Base-by-base conservation (phyloP, 2,888 invertebrate species). In the Choreutis nemorana region DNA sequence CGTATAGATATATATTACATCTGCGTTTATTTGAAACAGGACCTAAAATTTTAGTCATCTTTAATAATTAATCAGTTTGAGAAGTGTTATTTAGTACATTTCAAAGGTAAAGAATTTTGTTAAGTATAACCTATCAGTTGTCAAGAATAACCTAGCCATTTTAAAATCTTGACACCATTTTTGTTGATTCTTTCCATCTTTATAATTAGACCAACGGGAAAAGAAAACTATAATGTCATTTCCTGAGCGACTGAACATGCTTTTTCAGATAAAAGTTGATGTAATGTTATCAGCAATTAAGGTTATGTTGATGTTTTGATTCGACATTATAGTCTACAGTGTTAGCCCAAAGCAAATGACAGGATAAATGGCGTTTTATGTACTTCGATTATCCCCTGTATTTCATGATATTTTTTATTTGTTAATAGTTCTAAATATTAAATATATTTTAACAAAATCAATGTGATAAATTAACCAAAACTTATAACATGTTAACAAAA, bases 281-380 rank as follows among this genome's bases (percentile, higher is more conserved):
- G n/a, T n/a, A n/a, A n/a, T n/a, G n/a, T n/a, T n/a, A n/a, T n/a
- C 5, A 18, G 7, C 8, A 43, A 41, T 41, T 67, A 63, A 77
- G 77, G 78, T 78, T 78, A 78, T 78, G 78, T 78, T 78, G 72
- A 77, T 77, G 78, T 78, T 78, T 75, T 77, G 73, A 48, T 72
- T 61, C 14, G n/a, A n/a, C n/a, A n/a, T 44, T 44, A 50, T 45
- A 51, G 52, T 48, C 37, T 32, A 37, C 40, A 36, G 39, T 42
- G 39, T 37, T 34, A 43, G 35, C 46, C 44, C 33, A 40, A 36
- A 43, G 35, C 32, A 28, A 29, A 45, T 45, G 44, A 44, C 44
- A 42, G 18, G 24, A 38, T 32, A 24, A n/a, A 30, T 27, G 14
- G 26, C 26, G 26, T 26, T n/a, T n/a, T n/a, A n/a, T n/a, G n/a